phyloP scores from a whole-genome alignment of 1,140 invertebrate species.

The Drosophila sproati region DNA sequence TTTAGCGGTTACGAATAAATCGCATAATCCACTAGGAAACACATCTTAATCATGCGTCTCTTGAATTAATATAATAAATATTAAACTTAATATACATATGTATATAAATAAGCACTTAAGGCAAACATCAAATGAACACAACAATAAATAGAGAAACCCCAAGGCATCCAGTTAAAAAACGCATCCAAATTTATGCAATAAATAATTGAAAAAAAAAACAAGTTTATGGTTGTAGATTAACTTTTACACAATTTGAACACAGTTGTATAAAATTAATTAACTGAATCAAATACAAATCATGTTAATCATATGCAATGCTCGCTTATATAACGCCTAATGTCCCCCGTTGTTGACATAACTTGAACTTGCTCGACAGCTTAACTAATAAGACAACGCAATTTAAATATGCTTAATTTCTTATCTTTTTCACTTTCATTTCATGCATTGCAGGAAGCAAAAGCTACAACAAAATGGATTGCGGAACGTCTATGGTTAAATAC shows the following conservation, averaged over 20 bases:
- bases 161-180: background rate
- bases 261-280: conserved; percentile 36
- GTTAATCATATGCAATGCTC: conserved; percentile 13
- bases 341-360: conserved; percentile 32
- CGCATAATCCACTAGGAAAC: conserved; percentile 7
- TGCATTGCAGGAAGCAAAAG: conserved; percentile 47
- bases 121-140: too few species aligned
- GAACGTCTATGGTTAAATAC: conserved; percentile 92
- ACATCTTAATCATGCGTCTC: too few species aligned
- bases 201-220: background rate
- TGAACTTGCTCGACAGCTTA: conserved; percentile 24
- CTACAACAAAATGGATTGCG: conserved; percentile 87
- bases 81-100: too few species aligned
- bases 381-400: background rate
- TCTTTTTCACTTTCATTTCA: conserved; percentile 1
- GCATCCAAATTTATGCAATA: background rate
- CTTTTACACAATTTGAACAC: conserved; percentile 6
- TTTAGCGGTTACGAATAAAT: background rate
- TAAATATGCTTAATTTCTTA: background rate
- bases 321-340: conserved; percentile 27
- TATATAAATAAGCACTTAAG: too few species aligned
- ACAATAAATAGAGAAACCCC: too few species aligned
- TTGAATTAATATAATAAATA: too few species aligned
- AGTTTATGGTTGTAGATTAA: conserved; percentile 10
- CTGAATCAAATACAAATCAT: conserved; percentile 23